These are phyloP conservation scores for Platalea minor DNA, from an alignment of 2,797 vertebrate species.

Conservation along the genomic window DNA sequence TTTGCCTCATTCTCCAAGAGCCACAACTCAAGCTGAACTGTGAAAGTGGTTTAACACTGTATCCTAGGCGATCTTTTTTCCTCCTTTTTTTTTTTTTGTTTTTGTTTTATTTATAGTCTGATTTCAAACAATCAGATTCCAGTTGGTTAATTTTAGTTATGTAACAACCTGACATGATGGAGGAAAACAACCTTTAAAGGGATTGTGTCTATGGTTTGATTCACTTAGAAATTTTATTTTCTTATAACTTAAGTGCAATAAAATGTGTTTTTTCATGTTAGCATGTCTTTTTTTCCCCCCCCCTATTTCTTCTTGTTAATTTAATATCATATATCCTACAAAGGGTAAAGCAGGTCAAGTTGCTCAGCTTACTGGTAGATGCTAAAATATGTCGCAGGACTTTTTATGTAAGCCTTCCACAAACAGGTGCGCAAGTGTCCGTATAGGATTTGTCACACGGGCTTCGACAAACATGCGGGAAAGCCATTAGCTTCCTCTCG, in stretches of 20 bases:
- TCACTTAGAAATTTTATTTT: constrained; percentile 99
- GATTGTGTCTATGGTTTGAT: constrained; percentile 99
- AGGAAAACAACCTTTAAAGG: constrained; percentile 96
- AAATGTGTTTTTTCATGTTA: constrained; percentile 96
- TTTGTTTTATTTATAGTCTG: constrained; percentile 98
- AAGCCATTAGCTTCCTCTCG: neutral
- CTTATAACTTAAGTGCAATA: constrained; percentile 99
- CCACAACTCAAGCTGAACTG: constrained; percentile 99
- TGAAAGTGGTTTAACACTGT: constrained; percentile 99
- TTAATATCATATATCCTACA: neutral
- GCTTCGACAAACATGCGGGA: neutral
- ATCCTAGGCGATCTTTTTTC: constrained; percentile 94
- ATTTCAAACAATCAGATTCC: constrained; percentile 98
- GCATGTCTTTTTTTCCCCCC: constrained; percentile 64
- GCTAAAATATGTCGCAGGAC: neutral
- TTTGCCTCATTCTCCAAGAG: constrained; percentile 96
- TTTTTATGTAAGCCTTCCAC: neutral
- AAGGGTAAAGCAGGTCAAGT: neutral
- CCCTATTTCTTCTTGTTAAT: neutral
- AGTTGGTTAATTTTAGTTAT: constrained; percentile 97
- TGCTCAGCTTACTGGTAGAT: neutral
- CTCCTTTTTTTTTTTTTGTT: constrained; percentile 71
- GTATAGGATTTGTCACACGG: neutral
- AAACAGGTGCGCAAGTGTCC: neutral
- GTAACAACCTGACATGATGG: constrained; percentile 98